Evolutionary conservation across 2,888 invertebrate genomes (phyloP), one percentile per base, ranked within the genome.

Genomic region (Tetragnatha montana): DNA sequence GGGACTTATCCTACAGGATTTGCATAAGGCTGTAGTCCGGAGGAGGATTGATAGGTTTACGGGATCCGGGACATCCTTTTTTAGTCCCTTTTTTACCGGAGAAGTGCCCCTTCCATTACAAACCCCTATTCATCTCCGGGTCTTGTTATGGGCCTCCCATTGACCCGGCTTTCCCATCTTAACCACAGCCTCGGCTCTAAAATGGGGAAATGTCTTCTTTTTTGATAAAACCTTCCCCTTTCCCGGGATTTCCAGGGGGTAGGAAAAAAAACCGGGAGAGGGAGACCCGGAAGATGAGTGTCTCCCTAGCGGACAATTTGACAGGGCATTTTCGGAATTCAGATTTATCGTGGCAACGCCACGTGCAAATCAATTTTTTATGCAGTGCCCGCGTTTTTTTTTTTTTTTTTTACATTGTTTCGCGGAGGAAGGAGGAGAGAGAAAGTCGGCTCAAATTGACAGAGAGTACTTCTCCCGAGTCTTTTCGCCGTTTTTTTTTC

Each of bases 301-400:
- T 87, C 87, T 91, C 91, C 91, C 91, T 69, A 75, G 91, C 81
- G 91, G 88, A 91, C 91, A 91, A 91, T 91, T 89, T 91, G 91
- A 91, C 91, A 91, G 88, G 91, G 88, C 91, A 91, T 91, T 91
- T 90, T 89, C 91, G 91, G 87, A 87, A 89, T 91, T 89, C 91
- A 91, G 91, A 91, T 91, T 91, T 91, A 91, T 91, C 80, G 89
- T 76, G 73, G 89, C 82, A 78, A 87, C 69, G 87, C 89, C 91
- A 80, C 87, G 88, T 91, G 91, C 89, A 91, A 91, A 91, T 91
- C 91, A 91, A 91, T 91, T 89, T 89, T 91, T 91, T 91, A 89
- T 89, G 91, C 87, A 76, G 73, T 50, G 12, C 17, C 7, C 68
- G 47, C 74, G 75, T 1, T 68, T 49, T 50, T n/a, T n/a, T n/a